Base-by-base conservation (phyloP, 2,888 invertebrate species). In the Pristionchus japonicus region DNA sequence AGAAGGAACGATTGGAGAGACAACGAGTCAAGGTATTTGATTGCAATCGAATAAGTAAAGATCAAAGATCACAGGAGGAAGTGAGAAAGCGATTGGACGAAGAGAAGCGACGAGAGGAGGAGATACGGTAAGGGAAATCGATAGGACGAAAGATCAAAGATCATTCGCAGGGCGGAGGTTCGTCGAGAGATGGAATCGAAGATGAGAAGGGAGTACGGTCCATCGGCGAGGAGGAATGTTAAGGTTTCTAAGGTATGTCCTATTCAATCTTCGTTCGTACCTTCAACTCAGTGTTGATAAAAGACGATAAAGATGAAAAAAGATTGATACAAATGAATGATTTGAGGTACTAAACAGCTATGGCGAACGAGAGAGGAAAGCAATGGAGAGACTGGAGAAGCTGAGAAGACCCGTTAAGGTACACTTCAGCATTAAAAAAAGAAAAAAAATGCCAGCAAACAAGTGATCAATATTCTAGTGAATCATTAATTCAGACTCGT, bases 341-440 rank as follows among this genome's bases (percentile, higher is more conserved):
- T 13, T 43, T 82, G 2, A 85, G 85, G 85, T 31, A 7, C 61
- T 64, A 2, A 27, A 15, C 57, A 43, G 27, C 57, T 85, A 64
- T 15, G 15, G 43, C 0, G 85, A 85, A 1, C 61, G 86, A 13
- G 86, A 86, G 86, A n/a, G 43, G 34, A 86, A 74, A 34, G 86
- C 86, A 3, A 67, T 70, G 31, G 70, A 27, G n/a, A 7, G 86
- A 70, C 34, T 86, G 34, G 86, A 86, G 49, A 67, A 52, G 27
- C 86, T 86, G 67, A 67, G 67, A 20, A 61, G 85, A 43, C 77
- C 77, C n/a, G 37, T n/a, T 15, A 77, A 77, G 77, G 77, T 77
- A 34, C 43, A 6, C n/a, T n/a, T n/a, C n/a, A n/a, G n/a, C n/a
- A n/a, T n/a, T n/a, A n/a, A n/a, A n/a, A n/a, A n/a, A n/a, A n/a